Evolutionary conservation across 2,113 vertebrate species (phyloP), one percentile per base, ranked within the genome.

Genomic region (Mesocricetus auratus): DNA sequence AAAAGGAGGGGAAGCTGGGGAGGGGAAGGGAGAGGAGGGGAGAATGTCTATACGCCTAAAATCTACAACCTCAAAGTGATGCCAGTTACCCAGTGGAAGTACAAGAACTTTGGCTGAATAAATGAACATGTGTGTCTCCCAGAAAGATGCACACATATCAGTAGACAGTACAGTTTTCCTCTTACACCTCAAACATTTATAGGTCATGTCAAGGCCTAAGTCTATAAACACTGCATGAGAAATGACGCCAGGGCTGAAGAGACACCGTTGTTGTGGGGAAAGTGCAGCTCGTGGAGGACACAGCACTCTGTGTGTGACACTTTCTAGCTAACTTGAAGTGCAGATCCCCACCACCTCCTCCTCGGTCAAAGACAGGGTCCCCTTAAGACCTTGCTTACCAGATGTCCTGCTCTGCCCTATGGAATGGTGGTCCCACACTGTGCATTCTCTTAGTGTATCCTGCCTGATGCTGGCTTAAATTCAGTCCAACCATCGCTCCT

Each of bases 381-480:
- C 77, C 73, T 74, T 93, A 71, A 92, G 64, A 66, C 0, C 5
- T n/a, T 53, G 56, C 85, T 94, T 22, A 71, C 36, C 56, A 69
- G 68, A 64, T 68, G 15, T 56, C 47, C 13, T 42, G 53, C 8
- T 16, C 53, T 60, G 22, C 58, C 42, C 16, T 82, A n/a, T 89
- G 45, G 71, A 82, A 89, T 79, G 79, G 15, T 26, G 22, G n/a
- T 73, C 56, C 50, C 36, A 19, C 11, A 33, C 56, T 74, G 29
- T 42, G 79, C 36, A 56, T 22, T 42, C 56, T 83, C 9, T 86
- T 74, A 91, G 19, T 39, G 62, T 39, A 89, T 19, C n/a, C n/a
- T 78, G 47, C 15, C 90, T 79, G 79, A 89, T 56, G 24, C 86
- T 77, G 88, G 53, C 81, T 71, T 90, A 64, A 74, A 87, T 96